Evolutionary conservation across 2,113 vertebrate species (phyloP).

Genomic region (Oplegnathus fasciatus): DNA sequence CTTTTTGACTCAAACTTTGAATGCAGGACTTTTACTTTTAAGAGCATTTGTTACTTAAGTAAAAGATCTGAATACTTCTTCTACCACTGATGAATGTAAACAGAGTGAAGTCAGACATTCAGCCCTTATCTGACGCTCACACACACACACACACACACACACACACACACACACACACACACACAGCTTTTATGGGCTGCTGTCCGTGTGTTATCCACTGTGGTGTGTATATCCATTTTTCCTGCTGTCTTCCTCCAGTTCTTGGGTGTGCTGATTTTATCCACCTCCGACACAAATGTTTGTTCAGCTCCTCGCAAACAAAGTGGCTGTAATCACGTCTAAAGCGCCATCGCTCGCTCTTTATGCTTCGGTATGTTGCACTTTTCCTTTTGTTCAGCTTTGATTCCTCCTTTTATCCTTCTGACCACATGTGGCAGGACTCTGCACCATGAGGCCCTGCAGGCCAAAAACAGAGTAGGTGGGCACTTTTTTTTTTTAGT

Average conservation of each 20-base stretch:
- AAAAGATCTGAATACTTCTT: neutral
- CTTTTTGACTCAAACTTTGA: neutral
- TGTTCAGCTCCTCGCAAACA: constrained; percentile 71
- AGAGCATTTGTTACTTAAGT: neutral
- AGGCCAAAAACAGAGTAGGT: neutral
- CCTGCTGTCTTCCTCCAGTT: constrained; percentile 49
- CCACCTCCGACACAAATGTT: constrained; percentile 74
- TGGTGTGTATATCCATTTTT: constrained; percentile 35
- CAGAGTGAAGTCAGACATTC: constrained; percentile 27
- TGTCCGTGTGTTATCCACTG: neutral
- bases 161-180: neutral
- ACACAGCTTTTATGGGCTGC: neutral
- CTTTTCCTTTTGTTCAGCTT: constrained; percentile 4
- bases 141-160: constrained; percentile 2
- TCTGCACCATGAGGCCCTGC: too few relatives aligned
- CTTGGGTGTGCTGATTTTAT: constrained; percentile 80
- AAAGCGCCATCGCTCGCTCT: constrained; percentile 27
- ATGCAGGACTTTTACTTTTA: neutral
- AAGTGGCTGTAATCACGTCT: constrained; percentile 56
- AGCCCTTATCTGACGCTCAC: constrained; percentile 35
- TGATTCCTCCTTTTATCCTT: neutral
- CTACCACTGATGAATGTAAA: constrained; percentile 3
- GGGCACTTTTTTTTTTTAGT: neutral
- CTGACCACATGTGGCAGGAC: too few relatives aligned
- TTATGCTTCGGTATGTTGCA: neutral